Conservation (phyloP, 2,888 invertebrate species). For the Pterobdella sp. region DNA sequence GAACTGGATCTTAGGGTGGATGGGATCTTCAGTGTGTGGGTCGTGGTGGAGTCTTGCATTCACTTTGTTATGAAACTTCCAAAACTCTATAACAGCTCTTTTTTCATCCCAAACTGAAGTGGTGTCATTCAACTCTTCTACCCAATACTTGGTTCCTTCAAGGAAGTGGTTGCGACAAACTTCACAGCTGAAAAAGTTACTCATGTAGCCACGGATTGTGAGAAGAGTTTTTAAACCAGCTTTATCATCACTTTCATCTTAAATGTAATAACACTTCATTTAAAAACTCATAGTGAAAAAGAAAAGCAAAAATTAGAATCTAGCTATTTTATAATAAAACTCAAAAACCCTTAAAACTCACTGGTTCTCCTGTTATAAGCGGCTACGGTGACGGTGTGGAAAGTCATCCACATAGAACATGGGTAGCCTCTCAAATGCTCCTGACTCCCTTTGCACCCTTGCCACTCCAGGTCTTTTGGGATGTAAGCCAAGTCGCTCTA, state of each 20-base stretch:
- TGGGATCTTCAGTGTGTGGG: constrained; percentile 78
- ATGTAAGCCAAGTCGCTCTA: constrained; percentile 33
- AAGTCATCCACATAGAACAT: constrained; percentile 88
- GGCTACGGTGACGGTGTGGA: constrained; percentile 80
- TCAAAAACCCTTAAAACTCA: too few species aligned
- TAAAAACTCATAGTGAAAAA: constrained; percentile 10
- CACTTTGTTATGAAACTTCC: constrained; percentile 81
- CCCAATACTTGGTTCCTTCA: constrained; percentile 67
- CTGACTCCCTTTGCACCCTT: constrained; percentile 68
- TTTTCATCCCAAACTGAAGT: constrained; percentile 41
- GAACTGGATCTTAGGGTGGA: constrained; percentile 79
- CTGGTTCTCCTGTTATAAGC: constrained; percentile 54
- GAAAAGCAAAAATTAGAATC: not conserved
- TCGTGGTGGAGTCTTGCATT: constrained; percentile 72
- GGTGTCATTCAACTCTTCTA: constrained; percentile 44
- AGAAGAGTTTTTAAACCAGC: constrained; percentile 39
- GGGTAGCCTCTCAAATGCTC: constrained; percentile 74
- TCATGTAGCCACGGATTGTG: constrained; percentile 78
- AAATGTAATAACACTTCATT: constrained; percentile 14
- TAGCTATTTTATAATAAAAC: too few species aligned
- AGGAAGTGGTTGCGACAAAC: constrained; percentile 83
- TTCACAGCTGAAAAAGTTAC: constrained; percentile 83
- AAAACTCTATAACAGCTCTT: constrained; percentile 71
- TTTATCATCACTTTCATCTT: not conserved
- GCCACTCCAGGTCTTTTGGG: constrained; percentile 25